Base-by-base conservation (phyloP, 2,888 invertebrate genomes). In the Lycia hirtaria region DNA sequence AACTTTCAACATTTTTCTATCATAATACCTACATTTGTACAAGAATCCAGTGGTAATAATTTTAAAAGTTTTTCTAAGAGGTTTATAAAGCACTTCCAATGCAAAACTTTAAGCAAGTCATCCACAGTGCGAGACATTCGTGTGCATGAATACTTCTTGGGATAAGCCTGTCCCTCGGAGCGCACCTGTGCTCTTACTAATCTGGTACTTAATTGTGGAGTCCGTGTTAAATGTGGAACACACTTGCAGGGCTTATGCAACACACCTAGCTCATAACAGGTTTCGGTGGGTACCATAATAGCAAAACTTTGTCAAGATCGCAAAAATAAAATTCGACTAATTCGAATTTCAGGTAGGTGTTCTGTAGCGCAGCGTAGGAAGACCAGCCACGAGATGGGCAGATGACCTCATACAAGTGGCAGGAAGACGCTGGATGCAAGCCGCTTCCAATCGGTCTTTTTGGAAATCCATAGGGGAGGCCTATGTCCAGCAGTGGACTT, bases 141-240 rank as follows among this genome's bases (percentile, higher is more conserved):
- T 64, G 56, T 60, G 76, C 66, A 75, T 69, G 77, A 72, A 75
- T 75, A 45, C n/a, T n/a, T n/a, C n/a, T 77, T 71, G 66, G 62
- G 52, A 67, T 69, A 64, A 71, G 65, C 71, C 54, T 61, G 63
- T 62, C 65, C 68, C 65, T 69, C 61, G 59, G 43, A 45, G 55
- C 63, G 43, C 79, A 79, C 78, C 80, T 80, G 78, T 61, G 72
- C 59, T 47, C 64, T n/a, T 43, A 55, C 66, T 75, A 73, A 76
- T 75, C 68, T 73, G 62, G 53, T 65, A 61, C 65, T 72, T 40
- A 38, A 20, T 63, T 62, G 53, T 55, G 56, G 51, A 50, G 54
- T 63, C 58, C 63, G 20, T 69, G 69, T 64, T 60, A 60, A 64
- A 52, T 60, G 60, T 22, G 49, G 32, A 0, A 14, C 10, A 19